Evolutionary conservation across 1,140 invertebrate species (phyloP), one percentile per base, ranked within the genome.

Genomic region (Oedothorax gibbosus): DNA sequence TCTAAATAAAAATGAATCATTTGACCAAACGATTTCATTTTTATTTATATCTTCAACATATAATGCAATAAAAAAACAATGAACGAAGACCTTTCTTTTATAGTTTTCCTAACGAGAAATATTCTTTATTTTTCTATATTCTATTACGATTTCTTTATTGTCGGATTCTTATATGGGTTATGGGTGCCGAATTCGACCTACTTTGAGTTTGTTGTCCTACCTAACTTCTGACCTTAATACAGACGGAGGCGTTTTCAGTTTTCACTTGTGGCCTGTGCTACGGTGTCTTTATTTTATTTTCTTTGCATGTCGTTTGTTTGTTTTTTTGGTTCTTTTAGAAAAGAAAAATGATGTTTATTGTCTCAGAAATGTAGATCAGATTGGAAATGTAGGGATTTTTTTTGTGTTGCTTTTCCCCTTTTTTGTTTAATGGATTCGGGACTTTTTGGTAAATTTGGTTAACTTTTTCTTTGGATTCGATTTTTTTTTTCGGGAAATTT

Each of bases 211-310:
- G 80, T 82, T 82, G 80, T 60, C 80, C 80, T 73, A 82, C 69
- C 80, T 73, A 79, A 79, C 77, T 82, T 72, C 56, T 82, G 80
- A 73, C 80, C 80, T 82, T 82, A 82, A 82, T 82, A 79, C 50
- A 77, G 51, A 77, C 50, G 20, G 35, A 81, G 78, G 78, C 78
- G 78, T 81, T 81, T 81, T 81, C 78, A 71, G 66, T 81, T 81
- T 14, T 56, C 10, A 20, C 21, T 51, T 12, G 53, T 51, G 78
- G 71, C 66, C 78, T 81, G 35, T 35, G 35, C 35, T 35, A 35
- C 35, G 5, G 35, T 35, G 78, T 21, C 69, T 81, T n/a, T 57
- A 54, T 68, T 77, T 64, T 51, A 14, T 77, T 64, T 77, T 18
- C 35, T 79, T 57, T 71, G 51, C 64, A 71, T 81, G 54, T 71